These are phyloP conservation scores for Neosilurus hyrtlii DNA, from an alignment of 2,797 vertebrate genomes.

Conservation along the genomic window DNA sequence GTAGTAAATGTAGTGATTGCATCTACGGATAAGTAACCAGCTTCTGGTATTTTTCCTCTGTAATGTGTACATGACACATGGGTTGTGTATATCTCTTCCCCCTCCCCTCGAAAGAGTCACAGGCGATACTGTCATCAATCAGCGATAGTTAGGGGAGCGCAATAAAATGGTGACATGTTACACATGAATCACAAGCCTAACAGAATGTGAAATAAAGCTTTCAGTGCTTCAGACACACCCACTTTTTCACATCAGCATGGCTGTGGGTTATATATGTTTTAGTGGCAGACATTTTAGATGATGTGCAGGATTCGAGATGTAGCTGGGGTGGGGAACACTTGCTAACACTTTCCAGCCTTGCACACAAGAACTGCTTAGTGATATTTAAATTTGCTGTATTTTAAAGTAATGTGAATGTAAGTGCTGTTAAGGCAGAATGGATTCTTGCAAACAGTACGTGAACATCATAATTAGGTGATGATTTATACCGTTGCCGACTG, in stretches of 20 bases:
- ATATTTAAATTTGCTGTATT: not conserved
- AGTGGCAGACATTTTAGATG: not conserved
- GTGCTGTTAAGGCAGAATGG: not conserved
- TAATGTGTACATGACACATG: no score
- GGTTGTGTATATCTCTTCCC: no score
- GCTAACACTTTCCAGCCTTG: not conserved
- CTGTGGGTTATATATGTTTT: not conserved
- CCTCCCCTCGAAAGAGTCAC: no score
- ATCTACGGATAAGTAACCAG: not conserved
- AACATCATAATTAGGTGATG: no score
- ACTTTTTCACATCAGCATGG: not conserved
- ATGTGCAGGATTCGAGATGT: not conserved
- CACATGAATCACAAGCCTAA: not conserved
- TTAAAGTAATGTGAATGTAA: not conserved
- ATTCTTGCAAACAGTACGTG: no score
- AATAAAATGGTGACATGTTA: not conserved
- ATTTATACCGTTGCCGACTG: no score
- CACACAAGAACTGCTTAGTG: not conserved
- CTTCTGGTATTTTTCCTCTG: no score
- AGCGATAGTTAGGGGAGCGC: not conserved
- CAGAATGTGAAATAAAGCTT: not conserved
- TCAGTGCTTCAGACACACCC: no score
- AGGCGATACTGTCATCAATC: no score
- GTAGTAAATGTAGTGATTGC: not conserved
- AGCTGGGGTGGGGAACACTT: not conserved